phyloP scores from a whole-genome alignment of 2,113 vertebrate species.

The Trematocara unimaculatum region DNA sequence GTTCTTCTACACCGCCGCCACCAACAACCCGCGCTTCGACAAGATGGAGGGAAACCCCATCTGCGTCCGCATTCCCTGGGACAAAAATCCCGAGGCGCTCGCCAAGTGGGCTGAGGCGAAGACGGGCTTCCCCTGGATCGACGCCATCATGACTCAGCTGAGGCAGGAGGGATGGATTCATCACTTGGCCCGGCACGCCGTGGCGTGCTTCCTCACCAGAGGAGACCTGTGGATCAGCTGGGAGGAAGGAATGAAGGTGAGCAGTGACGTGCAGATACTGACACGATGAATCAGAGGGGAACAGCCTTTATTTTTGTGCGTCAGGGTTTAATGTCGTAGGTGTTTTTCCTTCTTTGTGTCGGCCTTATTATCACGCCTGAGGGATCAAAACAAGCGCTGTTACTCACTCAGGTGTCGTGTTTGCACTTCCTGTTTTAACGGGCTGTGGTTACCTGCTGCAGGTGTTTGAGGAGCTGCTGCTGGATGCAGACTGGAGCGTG shows the following conservation, averaged over 20 bases:
- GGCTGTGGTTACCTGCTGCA: not conserved
- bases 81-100: constrained; percentile 70
- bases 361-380: not conserved
- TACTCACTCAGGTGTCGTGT: not conserved
- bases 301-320: not conserved
- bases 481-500: constrained; percentile 79
- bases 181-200: constrained; percentile 73
- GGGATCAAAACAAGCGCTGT: not conserved
- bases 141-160: constrained; percentile 77
- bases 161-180: constrained; percentile 78
- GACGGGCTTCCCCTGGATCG: constrained; percentile 78
- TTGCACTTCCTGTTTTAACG: not conserved
- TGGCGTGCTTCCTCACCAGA: constrained; percentile 75
- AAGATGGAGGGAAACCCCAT: constrained; percentile 78
- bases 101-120: constrained; percentile 77
- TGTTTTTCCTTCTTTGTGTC: not conserved
- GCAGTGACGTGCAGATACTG: not conserved
- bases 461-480: constrained; percentile 75
- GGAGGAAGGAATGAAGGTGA: constrained; percentile 79
- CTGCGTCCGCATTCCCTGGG: constrained; percentile 77
- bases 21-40: constrained; percentile 75
- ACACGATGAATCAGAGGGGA: not conserved
- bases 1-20: constrained; percentile 75
- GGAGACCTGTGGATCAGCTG: constrained; percentile 78
- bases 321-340: not conserved